These are phyloP conservation scores for Gastracanthus pulcherrimus DNA, from an alignment of 2,888 invertebrate genomes.

Conservation along the genomic window DNA sequence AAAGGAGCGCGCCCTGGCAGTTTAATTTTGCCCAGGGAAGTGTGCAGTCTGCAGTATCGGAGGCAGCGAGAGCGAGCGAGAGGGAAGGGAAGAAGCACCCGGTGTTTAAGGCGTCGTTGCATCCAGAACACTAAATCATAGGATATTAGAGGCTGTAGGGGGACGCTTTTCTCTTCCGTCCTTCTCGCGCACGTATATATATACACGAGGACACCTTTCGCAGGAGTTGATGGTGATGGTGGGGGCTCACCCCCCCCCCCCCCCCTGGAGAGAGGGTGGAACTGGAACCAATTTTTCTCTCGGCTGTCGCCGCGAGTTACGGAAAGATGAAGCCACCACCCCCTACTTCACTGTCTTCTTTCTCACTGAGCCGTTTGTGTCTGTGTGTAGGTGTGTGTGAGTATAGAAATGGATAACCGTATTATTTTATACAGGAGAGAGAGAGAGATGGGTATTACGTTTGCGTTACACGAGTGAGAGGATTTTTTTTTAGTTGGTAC, in stretches of 20 bases:
- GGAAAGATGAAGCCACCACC: slow-evolving; percentile 69
- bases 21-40: slow-evolving; percentile 70
- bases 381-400: not conserved
- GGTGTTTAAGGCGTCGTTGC: slow-evolving; percentile 71
- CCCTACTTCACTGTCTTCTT: slow-evolving; percentile 46
- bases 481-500: not conserved
- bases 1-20: slow-evolving; percentile 60
- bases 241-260: slow-evolving; percentile 33
- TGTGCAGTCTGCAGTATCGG: slow-evolving; percentile 57
- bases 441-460: not conserved
- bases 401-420: not conserved
- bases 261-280: slow-evolving; percentile 38
- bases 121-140: slow-evolving; percentile 74
- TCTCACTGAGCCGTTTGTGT: not conserved
- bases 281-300: slow-evolving; percentile 74
- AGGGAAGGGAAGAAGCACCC: slow-evolving; percentile 30
- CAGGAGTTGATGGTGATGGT: not conserved
- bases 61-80: not conserved
- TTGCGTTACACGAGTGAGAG: not conserved
- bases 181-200: slow-evolving; percentile 3
- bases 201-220: not conserved
- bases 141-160: slow-evolving; percentile 72
- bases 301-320: slow-evolving; percentile 73
- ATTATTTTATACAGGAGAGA: not conserved
- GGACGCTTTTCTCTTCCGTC: too few relatives aligned